phyloP scores from a whole-genome alignment of 2,113 vertebrate species.

The Scomber colias region DNA sequence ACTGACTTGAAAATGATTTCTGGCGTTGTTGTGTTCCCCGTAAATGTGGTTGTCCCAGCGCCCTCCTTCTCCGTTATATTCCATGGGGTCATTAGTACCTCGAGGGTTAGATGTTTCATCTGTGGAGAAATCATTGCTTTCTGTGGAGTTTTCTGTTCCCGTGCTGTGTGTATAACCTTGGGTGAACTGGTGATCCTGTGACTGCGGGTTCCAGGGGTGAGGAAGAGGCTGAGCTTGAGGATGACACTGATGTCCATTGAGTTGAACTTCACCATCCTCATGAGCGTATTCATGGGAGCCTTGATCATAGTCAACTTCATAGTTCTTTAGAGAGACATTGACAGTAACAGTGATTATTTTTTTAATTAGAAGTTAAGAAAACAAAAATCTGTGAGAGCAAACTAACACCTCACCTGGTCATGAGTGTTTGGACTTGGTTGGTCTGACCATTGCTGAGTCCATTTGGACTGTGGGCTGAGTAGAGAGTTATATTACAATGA shows the following conservation, averaged over 20 bases:
- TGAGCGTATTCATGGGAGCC: slow-evolving; percentile 78
- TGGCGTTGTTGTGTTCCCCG: slow-evolving; percentile 77
- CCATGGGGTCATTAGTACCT: slow-evolving; percentile 78
- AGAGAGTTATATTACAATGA: slow-evolving; percentile 21
- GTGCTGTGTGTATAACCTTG: slow-evolving; percentile 77
- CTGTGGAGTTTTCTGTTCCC: slow-evolving; percentile 74
- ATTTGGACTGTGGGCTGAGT: slow-evolving; percentile 81
- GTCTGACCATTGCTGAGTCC: slow-evolving; percentile 85
- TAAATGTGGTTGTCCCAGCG: slow-evolving; percentile 75
- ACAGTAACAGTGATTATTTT: neutral
- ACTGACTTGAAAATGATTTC: slow-evolving; percentile 88
- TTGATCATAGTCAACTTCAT: slow-evolving; percentile 69
- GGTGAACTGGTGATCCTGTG: slow-evolving; percentile 77
- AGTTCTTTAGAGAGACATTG: slow-evolving; percentile 73
- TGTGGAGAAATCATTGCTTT: slow-evolving; percentile 76
- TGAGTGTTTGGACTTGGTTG: slow-evolving; percentile 75
- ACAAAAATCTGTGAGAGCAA: slow-evolving; percentile 10
- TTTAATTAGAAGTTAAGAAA: neutral
- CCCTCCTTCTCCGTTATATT: slow-evolving; percentile 81
- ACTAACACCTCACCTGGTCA: slow-evolving; percentile 78
- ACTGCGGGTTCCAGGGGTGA: slow-evolving; percentile 83
- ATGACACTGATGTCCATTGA: slow-evolving; percentile 66
- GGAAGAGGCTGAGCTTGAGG: slow-evolving; percentile 67
- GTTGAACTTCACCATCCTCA: slow-evolving; percentile 63
- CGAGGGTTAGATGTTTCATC: slow-evolving; percentile 78